Evolutionary conservation across 35 echinoderm and acorn worm genomes (phyloP).

Genomic region (Patiria miniata): DNA sequence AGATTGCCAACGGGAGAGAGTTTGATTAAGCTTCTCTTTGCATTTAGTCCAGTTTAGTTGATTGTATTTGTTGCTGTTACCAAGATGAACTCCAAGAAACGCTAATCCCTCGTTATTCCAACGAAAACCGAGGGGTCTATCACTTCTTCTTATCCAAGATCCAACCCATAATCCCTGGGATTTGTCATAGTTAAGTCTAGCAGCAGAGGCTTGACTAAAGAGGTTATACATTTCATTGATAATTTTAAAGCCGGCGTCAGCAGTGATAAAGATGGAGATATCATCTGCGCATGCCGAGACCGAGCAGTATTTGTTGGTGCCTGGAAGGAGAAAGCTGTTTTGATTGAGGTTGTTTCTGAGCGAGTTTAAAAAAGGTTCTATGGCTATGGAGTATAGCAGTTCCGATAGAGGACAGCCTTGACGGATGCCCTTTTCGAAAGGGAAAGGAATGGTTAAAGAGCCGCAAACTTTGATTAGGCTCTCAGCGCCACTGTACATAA

Average conservation of each 20-base stretch:
- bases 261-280: neutral
- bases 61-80: conserved; percentile 5
- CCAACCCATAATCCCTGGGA: conserved; percentile 16
- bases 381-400: conserved; percentile 22
- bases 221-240: neutral
- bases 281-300: neutral
- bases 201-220: neutral
- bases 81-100: conserved; percentile 16
- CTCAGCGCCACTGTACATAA: conserved; percentile 4
- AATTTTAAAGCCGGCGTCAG: neutral
- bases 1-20: neutral
- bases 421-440: neutral
- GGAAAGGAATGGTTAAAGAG: neutral
- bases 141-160: neutral
- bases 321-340: neutral
- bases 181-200: neutral
- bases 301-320: neutral
- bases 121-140: neutral
- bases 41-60: conserved; percentile 15
- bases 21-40: neutral
- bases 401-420: conserved; percentile 41
- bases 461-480: conserved; percentile 20
- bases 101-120: neutral
- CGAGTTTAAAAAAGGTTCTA: neutral
- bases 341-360: neutral